Percentiles rank a stretch among this genome's conserved stretches.
Evolutionary conservation across 2,888 invertebrate genomes (phyloP).

Genomic region (Amiota communis): DNA sequence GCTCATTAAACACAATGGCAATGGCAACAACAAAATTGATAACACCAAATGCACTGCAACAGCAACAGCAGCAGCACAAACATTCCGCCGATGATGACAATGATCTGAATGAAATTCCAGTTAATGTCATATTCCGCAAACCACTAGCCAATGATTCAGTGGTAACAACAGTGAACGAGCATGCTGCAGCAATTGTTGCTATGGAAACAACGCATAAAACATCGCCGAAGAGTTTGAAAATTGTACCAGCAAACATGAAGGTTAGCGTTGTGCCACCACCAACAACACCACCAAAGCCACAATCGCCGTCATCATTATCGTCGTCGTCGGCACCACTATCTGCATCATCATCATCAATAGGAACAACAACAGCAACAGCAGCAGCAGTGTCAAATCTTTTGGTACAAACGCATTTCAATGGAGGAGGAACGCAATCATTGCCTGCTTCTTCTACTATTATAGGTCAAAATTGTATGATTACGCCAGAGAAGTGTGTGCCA

Average conservation of each 20-base stretch:
- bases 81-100: slow-evolving; percentile 69
- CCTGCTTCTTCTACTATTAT: not conserved
- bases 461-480: not conserved
- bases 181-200: not conserved
- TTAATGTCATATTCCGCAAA: slow-evolving; percentile 71
- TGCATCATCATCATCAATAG: slow-evolving; percentile 1
- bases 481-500: not conserved
- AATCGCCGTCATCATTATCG: not conserved
- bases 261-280: slow-evolving; percentile 9
- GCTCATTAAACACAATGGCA: slow-evolving; percentile 58
- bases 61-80: slow-evolving; percentile 45
- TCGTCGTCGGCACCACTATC: not conserved
- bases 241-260: slow-evolving; percentile 35
- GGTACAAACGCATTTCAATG: too few relatives aligned
- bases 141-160: slow-evolving; percentile 36
- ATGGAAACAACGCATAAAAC: not conserved
- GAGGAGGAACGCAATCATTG: too few relatives aligned
- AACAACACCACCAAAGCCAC: slow-evolving; percentile 20
- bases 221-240: slow-evolving; percentile 35
- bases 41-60: slow-evolving; percentile 4
- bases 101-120: slow-evolving; percentile 71
- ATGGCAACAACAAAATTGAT: slow-evolving; percentile 31
- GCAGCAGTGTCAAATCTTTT: too few relatives aligned
- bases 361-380: not conserved
- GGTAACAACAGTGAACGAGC: not conserved